These are phyloP conservation scores for Meganola albula DNA, from an alignment of 2,888 invertebrate species.

Conservation along the genomic window DNA sequence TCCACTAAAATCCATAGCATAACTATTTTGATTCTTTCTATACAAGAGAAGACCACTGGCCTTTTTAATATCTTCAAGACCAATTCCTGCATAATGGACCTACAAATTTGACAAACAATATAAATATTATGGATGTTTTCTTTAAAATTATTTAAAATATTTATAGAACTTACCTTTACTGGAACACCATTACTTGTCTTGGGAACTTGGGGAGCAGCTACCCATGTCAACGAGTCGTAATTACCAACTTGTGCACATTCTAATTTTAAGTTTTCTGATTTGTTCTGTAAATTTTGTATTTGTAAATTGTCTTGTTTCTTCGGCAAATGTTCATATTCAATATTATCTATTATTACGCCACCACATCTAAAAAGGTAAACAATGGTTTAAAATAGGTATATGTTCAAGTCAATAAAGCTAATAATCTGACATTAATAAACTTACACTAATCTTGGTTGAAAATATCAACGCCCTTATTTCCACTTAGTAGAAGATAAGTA, in stretches of 20 bases:
- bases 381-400: not conserved
- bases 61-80: conserved; percentile 31
- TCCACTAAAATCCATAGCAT: conserved; percentile 52
- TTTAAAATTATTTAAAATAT: not conserved
- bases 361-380: conserved; percentile 33
- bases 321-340: conserved; percentile 26
- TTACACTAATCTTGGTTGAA: too few relatives aligned
- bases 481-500: too few relatives aligned
- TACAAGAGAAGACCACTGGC: conserved; percentile 26
- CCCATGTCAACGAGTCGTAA: conserved; percentile 17
- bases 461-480: too few relatives aligned
- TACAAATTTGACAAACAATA: conserved; percentile 13
- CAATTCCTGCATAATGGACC: conserved; percentile 45
- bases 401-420: too few relatives aligned
- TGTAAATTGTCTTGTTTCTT: conserved; percentile 20
- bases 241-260: conserved; percentile 25
- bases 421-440: not conserved
- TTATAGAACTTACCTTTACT: conserved; percentile 36
- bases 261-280: conserved; percentile 11
- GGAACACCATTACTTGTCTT: conserved; percentile 25
- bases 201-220: conserved; percentile 7
- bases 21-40: conserved; percentile 16
- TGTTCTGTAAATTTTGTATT: not conserved
- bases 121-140: not conserved
- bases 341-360: conserved; percentile 29